Percentiles rank a stretch among this genome's conserved stretches.
phyloP scores from a whole-genome alignment of 2,797 vertebrate genomes.

The Lepilemur ruficaudatus region DNA sequence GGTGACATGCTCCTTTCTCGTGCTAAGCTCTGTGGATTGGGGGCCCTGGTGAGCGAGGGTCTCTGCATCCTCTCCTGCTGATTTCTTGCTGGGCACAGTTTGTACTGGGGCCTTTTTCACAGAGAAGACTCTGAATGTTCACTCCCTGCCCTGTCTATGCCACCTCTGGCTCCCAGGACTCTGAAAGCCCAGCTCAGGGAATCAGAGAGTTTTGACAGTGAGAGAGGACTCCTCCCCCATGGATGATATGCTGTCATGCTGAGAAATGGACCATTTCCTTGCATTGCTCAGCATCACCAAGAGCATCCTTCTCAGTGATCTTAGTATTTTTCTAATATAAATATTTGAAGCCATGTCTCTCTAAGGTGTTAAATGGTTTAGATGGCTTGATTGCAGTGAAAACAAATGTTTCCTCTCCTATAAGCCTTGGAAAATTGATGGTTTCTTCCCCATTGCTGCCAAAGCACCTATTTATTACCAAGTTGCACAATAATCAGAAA shows the following conservation, averaged over 20 bases:
- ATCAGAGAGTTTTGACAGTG: neutral
- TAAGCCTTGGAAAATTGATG: neutral
- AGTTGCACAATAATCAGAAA: neutral
- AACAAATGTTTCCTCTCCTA: neutral
- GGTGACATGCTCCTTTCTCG: neutral
- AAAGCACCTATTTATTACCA: neutral
- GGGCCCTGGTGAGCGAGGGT: neutral
- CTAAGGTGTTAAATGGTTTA: neutral
- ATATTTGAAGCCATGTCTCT: neutral
- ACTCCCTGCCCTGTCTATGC: neutral
- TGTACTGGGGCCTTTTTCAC: neutral
- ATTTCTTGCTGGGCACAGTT: neutral
- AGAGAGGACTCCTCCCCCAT: neutral
- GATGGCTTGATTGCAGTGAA: neutral
- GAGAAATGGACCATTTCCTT: neutral
- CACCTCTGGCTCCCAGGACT: neutral
- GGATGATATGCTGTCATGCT: neutral
- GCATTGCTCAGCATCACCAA: neutral
- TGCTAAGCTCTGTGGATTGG: neutral
- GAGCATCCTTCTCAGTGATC: neutral
- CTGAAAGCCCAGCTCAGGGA: neutral
- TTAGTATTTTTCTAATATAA: neutral
- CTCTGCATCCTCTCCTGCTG: neutral
- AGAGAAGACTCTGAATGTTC: neutral
- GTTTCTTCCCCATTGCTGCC: neutral